Evolutionary conservation across 2,113 vertebrate species (phyloP), one percentile per base, ranked within the genome.

Genomic region (Otolemur garnettii): DNA sequence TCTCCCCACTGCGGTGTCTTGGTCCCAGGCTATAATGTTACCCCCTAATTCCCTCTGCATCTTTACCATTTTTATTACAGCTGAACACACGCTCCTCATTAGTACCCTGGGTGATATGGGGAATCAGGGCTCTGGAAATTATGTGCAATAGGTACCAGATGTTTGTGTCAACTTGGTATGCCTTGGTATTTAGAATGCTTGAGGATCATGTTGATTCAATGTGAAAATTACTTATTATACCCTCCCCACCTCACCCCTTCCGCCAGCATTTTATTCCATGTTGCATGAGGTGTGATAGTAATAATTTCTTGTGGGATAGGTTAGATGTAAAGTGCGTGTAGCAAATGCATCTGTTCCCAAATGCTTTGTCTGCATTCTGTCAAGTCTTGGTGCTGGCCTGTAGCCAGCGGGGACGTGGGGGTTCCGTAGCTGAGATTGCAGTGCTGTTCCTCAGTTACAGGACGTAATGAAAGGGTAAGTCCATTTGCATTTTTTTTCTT

Each of bases 71-170:
- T 97, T 98, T 98, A 95, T 97, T 98, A 90, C 24, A 97, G 94
- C 85, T 91, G 96, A 97, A 95, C 98, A 98, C 95, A 60, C 97
- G 93, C 95, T 98, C 95, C 90, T 97, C 97, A 96, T 98, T 98
- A 99, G 97, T 88, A 80, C 81, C 87, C 78, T 88, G 96, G 97
- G 95, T 98, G 97, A 98, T 98, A 98, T 0, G 93, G 97, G 98
- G 97, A 98, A 97, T 93, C 97, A 94, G 96, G 86, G 96, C 64
- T 83, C 87, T 98, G 95, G 89, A 96, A 98, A 97, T 97, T 91
- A 80, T 77, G 33, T 91, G 96, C 96, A 98, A 98, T 98, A 85
- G 82, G 83, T 98, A 98, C 98, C 98, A 98, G 98, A 98, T 98
- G 98, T 97, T 96, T 97, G 53, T 92, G 96, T 98, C 90, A 97